Evolutionary conservation across 92 coral and sea anemone species (phyloP).

Genomic region (Hydrozoanthus gracilis): DNA sequence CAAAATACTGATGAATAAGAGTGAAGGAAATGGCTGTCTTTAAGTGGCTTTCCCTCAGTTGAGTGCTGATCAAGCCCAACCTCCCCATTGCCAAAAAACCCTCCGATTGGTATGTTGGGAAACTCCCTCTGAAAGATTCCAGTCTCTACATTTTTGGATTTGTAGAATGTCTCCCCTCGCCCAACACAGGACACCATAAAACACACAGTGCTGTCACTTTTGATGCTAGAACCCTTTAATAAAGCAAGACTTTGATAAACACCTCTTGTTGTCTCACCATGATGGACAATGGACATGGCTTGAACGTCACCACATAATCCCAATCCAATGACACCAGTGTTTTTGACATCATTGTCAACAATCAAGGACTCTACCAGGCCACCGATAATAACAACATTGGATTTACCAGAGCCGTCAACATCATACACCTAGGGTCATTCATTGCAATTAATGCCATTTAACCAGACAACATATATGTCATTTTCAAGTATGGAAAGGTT

Average conservation of each 20-base stretch:
- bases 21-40: conserved; percentile 87
- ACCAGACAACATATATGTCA: too few species aligned
- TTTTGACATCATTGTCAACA: conserved; percentile 80
- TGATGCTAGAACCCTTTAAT: conserved; percentile 60
- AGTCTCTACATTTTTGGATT: conserved; percentile 82
- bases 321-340: conserved; percentile 84
- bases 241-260: conserved; percentile 66
- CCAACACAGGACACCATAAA: conserved; percentile 95
- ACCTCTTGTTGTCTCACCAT: conserved; percentile 79
- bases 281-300: conserved; percentile 88
- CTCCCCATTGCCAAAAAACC: conserved; percentile 95
- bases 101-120: conserved; percentile 83
- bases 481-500: too few species aligned
- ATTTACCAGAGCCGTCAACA: conserved; percentile 74
- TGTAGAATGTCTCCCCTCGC: conserved; percentile 76
- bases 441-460: too few species aligned
- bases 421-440: conserved; percentile 66
- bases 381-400: conserved; percentile 90
- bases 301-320: conserved; percentile 89
- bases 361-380: conserved; percentile 89
- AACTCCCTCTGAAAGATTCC: conserved; percentile 84
- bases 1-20: conserved; percentile 93
- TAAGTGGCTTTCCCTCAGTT: conserved; percentile 71
- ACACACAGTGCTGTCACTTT: conserved; percentile 70
- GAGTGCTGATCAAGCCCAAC: conserved; percentile 90